Conservation (phyloP, 37 sponge, comb jelly and placozoan genomes). For the Corticium candelabrum region DNA sequence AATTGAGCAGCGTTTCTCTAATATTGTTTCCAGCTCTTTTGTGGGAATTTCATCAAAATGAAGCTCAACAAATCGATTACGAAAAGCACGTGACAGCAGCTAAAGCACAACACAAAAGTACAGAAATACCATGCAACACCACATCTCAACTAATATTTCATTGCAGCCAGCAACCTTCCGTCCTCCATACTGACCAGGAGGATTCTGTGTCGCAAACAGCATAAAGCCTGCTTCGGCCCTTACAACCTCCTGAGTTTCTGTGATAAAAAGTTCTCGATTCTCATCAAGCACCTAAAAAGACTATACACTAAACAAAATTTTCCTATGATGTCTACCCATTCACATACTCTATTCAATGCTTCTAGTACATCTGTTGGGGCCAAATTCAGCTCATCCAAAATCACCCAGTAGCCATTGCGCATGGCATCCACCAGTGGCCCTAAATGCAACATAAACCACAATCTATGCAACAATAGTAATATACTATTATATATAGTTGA, state of each 20-base stretch:
- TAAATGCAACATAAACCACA: too few species aligned
- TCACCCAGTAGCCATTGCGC: conserved; percentile 93
- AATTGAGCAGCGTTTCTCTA: conserved; percentile 57
- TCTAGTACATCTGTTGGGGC: conserved; percentile 98
- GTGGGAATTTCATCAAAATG: conserved; percentile 92
- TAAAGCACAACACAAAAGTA: conserved; percentile 15
- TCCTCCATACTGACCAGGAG: conserved; percentile 87
- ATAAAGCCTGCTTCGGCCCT: conserved; percentile 85
- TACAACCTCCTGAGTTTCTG: conserved; percentile 83
- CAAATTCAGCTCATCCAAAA: conserved; percentile 94
- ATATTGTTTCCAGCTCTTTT: conserved; percentile 65
- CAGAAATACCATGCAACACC: background rate
- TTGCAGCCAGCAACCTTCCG: conserved; percentile 45
- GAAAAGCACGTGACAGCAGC: conserved; percentile 87
- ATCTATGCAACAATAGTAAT: too few species aligned
- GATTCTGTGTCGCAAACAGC: conserved; percentile 98
- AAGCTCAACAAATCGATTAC: conserved; percentile 94
- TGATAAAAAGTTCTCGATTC: conserved; percentile 90
- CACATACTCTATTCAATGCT: conserved; percentile 84
- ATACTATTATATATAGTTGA: too few species aligned
- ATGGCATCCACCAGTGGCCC: conserved; percentile 91
- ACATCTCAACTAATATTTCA: background rate
- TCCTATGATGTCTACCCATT: background rate
- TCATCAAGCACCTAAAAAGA: conserved; percentile 81
- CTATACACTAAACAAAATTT: background rate